Conservation (phyloP, 2,113 vertebrate genomes). For the Tauraco erythrolophus region DNA sequence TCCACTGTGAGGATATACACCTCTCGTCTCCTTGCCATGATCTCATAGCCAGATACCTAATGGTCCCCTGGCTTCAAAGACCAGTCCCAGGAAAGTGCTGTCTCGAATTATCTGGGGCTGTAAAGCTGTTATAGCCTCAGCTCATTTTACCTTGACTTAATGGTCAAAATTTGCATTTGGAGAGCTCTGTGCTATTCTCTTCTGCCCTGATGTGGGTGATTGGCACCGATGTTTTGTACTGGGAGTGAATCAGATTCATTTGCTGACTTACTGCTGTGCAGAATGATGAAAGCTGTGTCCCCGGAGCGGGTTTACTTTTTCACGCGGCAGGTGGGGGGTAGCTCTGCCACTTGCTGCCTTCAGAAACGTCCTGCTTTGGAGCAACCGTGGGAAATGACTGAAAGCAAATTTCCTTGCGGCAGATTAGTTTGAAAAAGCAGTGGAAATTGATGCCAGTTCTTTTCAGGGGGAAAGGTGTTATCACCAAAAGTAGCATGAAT, state of each 20-base stretch:
- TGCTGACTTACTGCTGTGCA: not conserved
- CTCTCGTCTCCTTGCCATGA: not conserved
- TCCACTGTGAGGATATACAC: not conserved
- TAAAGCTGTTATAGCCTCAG: not conserved
- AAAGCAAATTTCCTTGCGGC: not conserved
- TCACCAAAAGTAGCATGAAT: not conserved
- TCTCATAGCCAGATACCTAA: not conserved
- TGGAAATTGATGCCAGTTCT: not conserved
- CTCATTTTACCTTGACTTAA: not conserved
- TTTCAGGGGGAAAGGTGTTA: not conserved
- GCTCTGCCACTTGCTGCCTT: not conserved
- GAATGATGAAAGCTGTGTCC: not conserved
- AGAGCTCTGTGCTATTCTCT: not conserved
- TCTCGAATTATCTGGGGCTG: not conserved
- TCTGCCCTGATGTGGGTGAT: not conserved
- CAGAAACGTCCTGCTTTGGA: not conserved
- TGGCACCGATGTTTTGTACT: not conserved
- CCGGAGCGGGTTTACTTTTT: not conserved
- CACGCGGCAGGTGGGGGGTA: fast-evolving
- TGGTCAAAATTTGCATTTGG: not conserved
- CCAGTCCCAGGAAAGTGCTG: not conserved
- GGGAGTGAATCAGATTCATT: not conserved
- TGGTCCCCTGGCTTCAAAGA: not conserved
- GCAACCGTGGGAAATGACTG: fast-evolving
- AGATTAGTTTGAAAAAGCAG: not conserved